Evolutionary conservation across 2,888 invertebrate genomes (phyloP), one percentile per base, ranked within the genome.

Genomic region (Psylliodes chrysocephalus): DNA sequence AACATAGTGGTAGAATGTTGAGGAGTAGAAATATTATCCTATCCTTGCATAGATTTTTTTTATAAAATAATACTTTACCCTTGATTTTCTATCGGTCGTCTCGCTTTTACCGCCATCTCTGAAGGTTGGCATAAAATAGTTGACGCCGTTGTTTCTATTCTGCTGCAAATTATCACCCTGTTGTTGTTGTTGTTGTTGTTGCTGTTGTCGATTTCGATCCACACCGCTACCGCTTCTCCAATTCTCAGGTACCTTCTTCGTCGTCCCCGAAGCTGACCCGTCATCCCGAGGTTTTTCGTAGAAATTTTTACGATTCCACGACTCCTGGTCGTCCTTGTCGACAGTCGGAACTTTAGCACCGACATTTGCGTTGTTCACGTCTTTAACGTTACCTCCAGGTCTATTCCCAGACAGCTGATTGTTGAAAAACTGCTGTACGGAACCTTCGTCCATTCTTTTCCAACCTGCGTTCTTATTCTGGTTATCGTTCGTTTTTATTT

Each of bases 61-160:
- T n/a, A n/a, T n/a, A n/a, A n/a, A n/a, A n/a, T 22, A 6, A 22
- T 22, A 22, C 22, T 22, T 22, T 22, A 22, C 22, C n/a, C 22
- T 22, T 22, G 30, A 33, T 15, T 12, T 19, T 2, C 22, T 22
- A 6, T 6, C 6, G 6, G 46, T 2, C 1, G 4, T 46, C n/a
- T 5, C 33, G 10, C 8, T 33, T 35, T 35, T 35, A 6, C 38
- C 25, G 8, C 22, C 17, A 40, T n/a, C 51, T 8, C 33, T 25
- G 38, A 61, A 69, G 19, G 30, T 55, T 0, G 69, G 69, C 66
- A 69, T 64, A 15, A 69, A 69, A 54, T 35, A 55, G 47, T 66
- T 62, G 33, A 17, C 25, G 10, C 8, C 15, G 35, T 38, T 47
- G n/a, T 35, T 25, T 14, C 8, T 51, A 18, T 40, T 10, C n/a